These are phyloP conservation scores for Chrysotoxum bicinctum DNA, from an alignment of 2,888 invertebrate genomes.

Conservation along the genomic window DNA sequence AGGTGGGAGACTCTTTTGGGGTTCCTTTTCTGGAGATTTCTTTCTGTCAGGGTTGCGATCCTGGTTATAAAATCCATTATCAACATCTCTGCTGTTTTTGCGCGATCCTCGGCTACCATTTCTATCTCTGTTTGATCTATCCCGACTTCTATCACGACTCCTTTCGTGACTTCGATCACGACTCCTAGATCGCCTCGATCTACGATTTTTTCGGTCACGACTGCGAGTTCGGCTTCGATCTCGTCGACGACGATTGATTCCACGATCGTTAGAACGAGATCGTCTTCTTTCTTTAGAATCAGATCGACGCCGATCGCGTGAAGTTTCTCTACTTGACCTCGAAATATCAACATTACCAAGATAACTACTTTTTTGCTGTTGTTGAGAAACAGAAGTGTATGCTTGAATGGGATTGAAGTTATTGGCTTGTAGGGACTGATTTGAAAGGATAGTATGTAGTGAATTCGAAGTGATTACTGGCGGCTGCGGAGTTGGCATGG, in stretches of 20 bases:
- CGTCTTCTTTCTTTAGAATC: slow-evolving; percentile 79
- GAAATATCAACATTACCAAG: neutral
- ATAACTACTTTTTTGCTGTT: slow-evolving; percentile 53
- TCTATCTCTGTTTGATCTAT: slow-evolving; percentile 80
- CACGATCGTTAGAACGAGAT: slow-evolving; percentile 79
- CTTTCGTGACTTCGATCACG: slow-evolving; percentile 79
- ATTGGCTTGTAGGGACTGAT: slow-evolving; percentile 76
- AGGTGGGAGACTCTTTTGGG: neutral
- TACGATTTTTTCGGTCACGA: slow-evolving; percentile 82
- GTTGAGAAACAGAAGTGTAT: slow-evolving; percentile 60
- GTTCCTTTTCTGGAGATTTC: slow-evolving; percentile 35
- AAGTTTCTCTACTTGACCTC: slow-evolving; percentile 50
- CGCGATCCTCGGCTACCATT: slow-evolving; percentile 77
- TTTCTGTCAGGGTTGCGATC: slow-evolving; percentile 38
- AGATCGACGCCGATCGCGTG: slow-evolving; percentile 76
- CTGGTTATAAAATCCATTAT: slow-evolving; percentile 10
- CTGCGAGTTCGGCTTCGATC: slow-evolving; percentile 79
- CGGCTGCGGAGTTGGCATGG: slow-evolving; percentile 78
- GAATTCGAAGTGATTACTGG: slow-evolving; percentile 79
- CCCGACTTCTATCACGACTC: slow-evolving; percentile 81
- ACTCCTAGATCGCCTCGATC: slow-evolving; percentile 75
- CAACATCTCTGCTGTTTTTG: slow-evolving; percentile 38
- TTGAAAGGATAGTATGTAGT: slow-evolving; percentile 77
- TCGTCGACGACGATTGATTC: slow-evolving; percentile 80
- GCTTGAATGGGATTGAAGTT: slow-evolving; percentile 38